Conservation (phyloP, 2,888 invertebrate genomes). For the Brenthis daphne region DNA sequence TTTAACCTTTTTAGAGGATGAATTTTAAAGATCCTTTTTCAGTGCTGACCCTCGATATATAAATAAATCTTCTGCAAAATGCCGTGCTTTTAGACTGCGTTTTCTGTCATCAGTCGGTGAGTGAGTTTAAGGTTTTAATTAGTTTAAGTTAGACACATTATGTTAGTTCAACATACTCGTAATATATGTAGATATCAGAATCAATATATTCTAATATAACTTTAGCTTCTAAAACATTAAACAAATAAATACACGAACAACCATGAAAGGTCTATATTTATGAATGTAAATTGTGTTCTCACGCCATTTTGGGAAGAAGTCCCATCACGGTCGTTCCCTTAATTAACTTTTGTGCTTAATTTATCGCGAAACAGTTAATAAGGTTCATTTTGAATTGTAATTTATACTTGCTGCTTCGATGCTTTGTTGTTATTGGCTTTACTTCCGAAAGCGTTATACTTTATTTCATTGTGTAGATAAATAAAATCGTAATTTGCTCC, state of each 20-base stretch:
- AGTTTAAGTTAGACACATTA: too few relatives aligned
- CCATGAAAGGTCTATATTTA: slow-evolving; percentile 18
- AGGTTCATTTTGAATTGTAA: slow-evolving; percentile 34
- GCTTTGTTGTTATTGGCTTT: slow-evolving; percentile 9
- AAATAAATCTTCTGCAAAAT: too few relatives aligned
- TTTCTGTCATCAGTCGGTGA: too few relatives aligned
- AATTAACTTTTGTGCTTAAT: slow-evolving; percentile 39
- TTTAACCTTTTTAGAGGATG: too few relatives aligned
- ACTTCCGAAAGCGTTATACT: not conserved
- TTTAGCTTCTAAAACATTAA: not conserved
- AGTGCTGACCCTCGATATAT: too few relatives aligned
- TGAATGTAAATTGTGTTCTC: slow-evolving; percentile 36
- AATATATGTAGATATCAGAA: too few relatives aligned
- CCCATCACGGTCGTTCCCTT: slow-evolving; percentile 38
- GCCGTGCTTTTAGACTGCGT: too few relatives aligned
- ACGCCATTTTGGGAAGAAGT: slow-evolving; percentile 27
- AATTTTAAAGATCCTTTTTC: too few relatives aligned
- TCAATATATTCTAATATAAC: too few relatives aligned
- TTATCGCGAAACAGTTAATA: slow-evolving; percentile 38
- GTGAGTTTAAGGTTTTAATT: too few relatives aligned
- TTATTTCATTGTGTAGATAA: not conserved
- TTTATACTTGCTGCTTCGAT: slow-evolving; percentile 32
- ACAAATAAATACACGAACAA: slow-evolving; percentile 24
- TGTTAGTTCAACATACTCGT: too few relatives aligned
- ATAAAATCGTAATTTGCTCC: not conserved